Evolutionary conservation across 2,113 vertebrate genomes (phyloP), one percentile per base, ranked within the genome.

Genomic region (Micromys minutus): DNA sequence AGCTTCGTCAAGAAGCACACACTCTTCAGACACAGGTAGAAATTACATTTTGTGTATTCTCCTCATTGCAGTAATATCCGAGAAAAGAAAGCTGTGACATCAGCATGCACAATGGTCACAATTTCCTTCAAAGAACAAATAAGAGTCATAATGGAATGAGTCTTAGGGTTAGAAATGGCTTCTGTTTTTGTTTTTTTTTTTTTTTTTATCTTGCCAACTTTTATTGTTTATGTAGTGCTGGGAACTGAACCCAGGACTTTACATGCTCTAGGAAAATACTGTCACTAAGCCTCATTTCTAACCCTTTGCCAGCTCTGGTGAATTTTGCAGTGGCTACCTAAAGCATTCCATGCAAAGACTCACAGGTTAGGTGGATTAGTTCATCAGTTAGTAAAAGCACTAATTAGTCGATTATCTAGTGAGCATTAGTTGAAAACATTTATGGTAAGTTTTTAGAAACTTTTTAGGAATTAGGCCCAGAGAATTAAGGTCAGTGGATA

Each of bases 1-100:
- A 99, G 93, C 97, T 99, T 63, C 97, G 98, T 55, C 98, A 98
- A 90, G 97, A 98, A 90, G 99, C 98, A 39, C 94, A 96, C 2
- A 86, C 87, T 76, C 80, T 96, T 9, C 98, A 96, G 61, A 91
- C 96, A 50, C 98, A 98, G 99, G 99, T 99, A 98, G 87, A 83
- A 86, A 39, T 34, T 65, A 3, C n/a, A 16, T 39, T 1, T 42
- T 29, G 24, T 39, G 9, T 65, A 15, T 59, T 5, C 92, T 77
- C 39, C 69, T 89, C 69, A 11, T n/a, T 29, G 59, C 15, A 50
- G 0, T 86, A 80, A 75, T 42, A 67, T n/a, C 19, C 71, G 3
- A 76, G 42, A 57, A 69, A 77, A 67, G 36, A 67, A 31, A 63
- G 71, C 31, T 21, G 26, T 50, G 24, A 57, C 42, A 12, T 26